A percentile compares a stretch with the other conserved stretches of the same genome.
phyloP scores from a whole-genome alignment of 2,797 vertebrate genomes.

The Ibycter americanus region DNA sequence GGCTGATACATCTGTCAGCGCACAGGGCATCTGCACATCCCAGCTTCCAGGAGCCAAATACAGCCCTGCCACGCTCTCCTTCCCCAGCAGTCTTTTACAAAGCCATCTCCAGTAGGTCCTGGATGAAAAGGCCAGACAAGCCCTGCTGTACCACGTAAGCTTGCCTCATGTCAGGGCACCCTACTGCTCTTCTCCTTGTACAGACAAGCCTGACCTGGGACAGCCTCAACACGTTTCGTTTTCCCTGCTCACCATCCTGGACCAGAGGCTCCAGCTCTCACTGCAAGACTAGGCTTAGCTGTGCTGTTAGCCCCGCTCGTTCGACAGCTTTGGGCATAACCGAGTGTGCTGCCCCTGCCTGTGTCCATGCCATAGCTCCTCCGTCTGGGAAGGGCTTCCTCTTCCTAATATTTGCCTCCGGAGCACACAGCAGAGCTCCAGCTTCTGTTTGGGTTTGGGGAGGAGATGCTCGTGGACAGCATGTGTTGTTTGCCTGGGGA shows the following conservation, averaged over 20 bases:
- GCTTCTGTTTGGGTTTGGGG: background rate
- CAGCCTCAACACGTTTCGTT: background rate
- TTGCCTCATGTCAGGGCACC: background rate
- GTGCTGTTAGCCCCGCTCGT: background rate
- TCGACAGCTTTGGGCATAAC: background rate
- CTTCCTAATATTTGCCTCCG: background rate
- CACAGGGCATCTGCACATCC: background rate
- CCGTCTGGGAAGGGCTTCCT: background rate
- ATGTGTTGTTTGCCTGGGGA: background rate
- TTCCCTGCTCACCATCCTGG: background rate
- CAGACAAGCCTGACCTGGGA: background rate
- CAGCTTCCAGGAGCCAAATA: background rate
- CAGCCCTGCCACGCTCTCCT: fast-evolving
- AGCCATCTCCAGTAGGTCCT: background rate
- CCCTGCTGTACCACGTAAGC: background rate
- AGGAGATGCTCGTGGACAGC: background rate
- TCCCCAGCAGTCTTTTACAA: background rate
- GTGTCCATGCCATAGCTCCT: background rate
- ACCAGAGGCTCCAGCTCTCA: background rate
- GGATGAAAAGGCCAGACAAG: background rate
- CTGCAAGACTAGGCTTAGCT: background rate
- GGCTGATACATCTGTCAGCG: fast-evolving
- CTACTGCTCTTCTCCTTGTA: background rate
- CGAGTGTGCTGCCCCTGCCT: background rate
- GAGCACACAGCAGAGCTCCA: background rate